A percentile compares a stretch with the other conserved stretches of the same genome.
phyloP scores from a whole-genome alignment of 2,888 invertebrate genomes.

The Eupithecia exiguata region DNA sequence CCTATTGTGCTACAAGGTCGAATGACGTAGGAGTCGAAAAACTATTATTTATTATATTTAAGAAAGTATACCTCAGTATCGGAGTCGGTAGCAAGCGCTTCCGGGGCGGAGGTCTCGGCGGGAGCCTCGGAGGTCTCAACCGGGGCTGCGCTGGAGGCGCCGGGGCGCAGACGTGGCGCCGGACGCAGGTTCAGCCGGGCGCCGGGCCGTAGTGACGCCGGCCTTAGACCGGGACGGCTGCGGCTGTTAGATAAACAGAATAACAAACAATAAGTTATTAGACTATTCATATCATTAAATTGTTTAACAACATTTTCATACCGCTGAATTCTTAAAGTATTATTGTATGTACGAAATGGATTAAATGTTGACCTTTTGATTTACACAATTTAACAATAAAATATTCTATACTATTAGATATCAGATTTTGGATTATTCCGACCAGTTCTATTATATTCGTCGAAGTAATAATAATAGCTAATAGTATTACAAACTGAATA shows the following conservation, averaged over 20 bases:
- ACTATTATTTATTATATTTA: no score
- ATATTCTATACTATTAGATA: not conserved
- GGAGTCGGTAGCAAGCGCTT: constrained; percentile 65
- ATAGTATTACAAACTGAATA: no score
- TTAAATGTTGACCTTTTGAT: no score
- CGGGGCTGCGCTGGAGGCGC: constrained; percentile 73
- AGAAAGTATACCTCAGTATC: constrained; percentile 63
- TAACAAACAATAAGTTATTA: not conserved
- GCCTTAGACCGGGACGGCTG: constrained; percentile 74
- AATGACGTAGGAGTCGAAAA: no score
- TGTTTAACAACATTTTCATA: no score
- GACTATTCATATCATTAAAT: no score
- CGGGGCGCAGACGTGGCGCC: constrained; percentile 75
- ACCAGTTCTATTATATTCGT: not conserved
- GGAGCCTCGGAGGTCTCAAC: constrained; percentile 75
- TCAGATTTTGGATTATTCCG: not conserved
- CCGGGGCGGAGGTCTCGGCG: constrained; percentile 71
- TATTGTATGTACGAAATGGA: no score
- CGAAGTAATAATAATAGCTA: no score
- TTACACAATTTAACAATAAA: no score
- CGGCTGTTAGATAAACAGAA: constrained; percentile 54
- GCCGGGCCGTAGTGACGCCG: constrained; percentile 85
- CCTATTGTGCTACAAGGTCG: no score
- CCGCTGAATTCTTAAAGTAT: no score
- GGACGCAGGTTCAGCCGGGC: constrained; percentile 85